Base-by-base conservation (phyloP, 30 jellyfish, hydroid and myxozoan genomes). In the Rhopilema esculentum region DNA sequence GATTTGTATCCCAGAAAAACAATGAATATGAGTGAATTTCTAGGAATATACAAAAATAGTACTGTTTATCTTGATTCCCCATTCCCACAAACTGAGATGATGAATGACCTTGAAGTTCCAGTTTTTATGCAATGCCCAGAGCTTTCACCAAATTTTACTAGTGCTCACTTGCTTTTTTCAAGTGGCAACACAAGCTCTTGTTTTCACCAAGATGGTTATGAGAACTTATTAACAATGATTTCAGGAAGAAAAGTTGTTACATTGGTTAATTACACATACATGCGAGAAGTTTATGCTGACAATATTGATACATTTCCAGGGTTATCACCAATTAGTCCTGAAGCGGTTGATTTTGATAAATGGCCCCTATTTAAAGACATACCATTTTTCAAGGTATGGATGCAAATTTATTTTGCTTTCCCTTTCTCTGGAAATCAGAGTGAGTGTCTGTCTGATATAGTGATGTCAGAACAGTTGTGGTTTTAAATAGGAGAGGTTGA, bases 81-180 rank as follows among this genome's bases (percentile, higher is more conserved):
- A 8, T 93, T 93, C 49, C 98, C 98, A 33, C 98, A 93, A 21
- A 85, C 95, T 65, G 91, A 84, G 32, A 69, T 93, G 96, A 93
- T 93, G 86, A 77, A 80, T 19, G 98, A 93, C 29, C 85, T 93
- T 7, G 90, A 87, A 30, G 88, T 88, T 90, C 98, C 98, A n/a
- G 85, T 51, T 72, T 87, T 82, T 88, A 93, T 93, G 98, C 96
- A 88, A 65, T 93, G 98, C 69, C 96, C 91, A 15, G 98, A 81
- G 85, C 86, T 88, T 40, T 79, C 89, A 19, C 63, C 87, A 27
- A 80, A 83, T 26, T 81, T 93, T 71, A 75, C 91, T 0, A 93
- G 98, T 81, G 96, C 96, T 63, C 98, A 93, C 75, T 80, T 93
- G 84, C 91, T 93, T n/a, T 93, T 88, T 64, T 93, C 98, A 79